Base-by-base conservation (phyloP, 2,113 vertebrate genomes). In the Leptobrachium leishanense region DNA sequence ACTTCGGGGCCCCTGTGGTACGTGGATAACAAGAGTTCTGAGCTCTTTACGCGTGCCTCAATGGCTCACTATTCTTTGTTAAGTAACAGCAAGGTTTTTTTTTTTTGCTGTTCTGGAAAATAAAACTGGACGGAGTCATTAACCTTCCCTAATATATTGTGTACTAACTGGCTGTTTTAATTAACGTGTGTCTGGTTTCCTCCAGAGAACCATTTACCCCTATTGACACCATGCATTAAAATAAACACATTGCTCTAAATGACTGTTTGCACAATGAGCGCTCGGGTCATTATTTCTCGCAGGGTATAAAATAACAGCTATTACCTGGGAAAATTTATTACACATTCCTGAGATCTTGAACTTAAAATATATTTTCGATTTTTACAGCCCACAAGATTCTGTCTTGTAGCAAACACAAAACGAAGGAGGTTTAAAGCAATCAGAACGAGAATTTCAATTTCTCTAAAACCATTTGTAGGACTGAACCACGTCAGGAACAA, bases 101-200 rank as follows among this genome's bases (percentile, higher is more conserved):
- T 5, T 50, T 4, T 8, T 50, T 50, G 20, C 4, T 50, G 46
- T 50, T 50, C 46, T 50, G 46, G 46, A 50, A 50, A 50, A 50
- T 50, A 50, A 50, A 4, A 4, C 4, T 50, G 15, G 31, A 64
- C 20, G 11, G 39, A 8, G 41, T 67, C 20, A 67, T 41, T 67
- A 67, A 67, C 64, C 64, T 41, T 67, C 7, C 39, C 39, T 68
- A 68, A 41, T 68, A 42, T 68, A 68, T 68, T 15, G 10, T 68
- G 42, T 68, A 43, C 6, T 15, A n/a, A 41, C 42, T 42, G 15
- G 67, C 40, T 2, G 42, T 68, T 9, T 68, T 43, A 68, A 68
- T 43, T 68, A 68, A 44, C 67, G 15, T 68, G 41, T 39, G 11
- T 43, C 12, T 43, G 11, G 67, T 43, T 68, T 68, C 40, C 67